Evolutionary conservation across 2,113 vertebrate species (phyloP).

Genomic region (Uropsilus gracilis): DNA sequence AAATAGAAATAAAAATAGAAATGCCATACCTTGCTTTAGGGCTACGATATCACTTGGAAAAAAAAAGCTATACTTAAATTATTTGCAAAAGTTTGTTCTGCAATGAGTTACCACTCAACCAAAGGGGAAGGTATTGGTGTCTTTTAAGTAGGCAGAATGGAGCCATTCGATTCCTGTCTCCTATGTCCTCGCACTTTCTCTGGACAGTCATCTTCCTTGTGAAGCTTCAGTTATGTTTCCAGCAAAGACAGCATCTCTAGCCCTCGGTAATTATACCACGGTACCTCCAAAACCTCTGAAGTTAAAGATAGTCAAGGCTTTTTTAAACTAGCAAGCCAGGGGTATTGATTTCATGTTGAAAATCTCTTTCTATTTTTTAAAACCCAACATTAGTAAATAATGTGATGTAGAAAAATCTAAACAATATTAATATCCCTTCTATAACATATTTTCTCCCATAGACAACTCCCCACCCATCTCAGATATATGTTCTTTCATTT

Average conservation of each 20-base stretch:
- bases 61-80: accelerated
- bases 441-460: not conserved
- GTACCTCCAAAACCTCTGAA: not conserved
- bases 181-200: too few relatives aligned
- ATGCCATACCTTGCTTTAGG: not conserved
- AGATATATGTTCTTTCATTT: not conserved
- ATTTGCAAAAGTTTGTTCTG: not conserved
- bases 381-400: not conserved
- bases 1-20: accelerated
- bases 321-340: not conserved
- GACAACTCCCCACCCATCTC: not conserved
- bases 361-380: not conserved
- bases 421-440: not conserved
- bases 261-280: not conserved
- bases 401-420: not conserved
- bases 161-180: too few relatives aligned
- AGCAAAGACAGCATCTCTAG: not conserved
- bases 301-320: too few relatives aligned
- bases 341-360: not conserved
- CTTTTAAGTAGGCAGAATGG: not conserved
- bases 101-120: not conserved
- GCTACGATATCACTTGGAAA: not conserved
- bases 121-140: not conserved
- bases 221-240: not conserved
- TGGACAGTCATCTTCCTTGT: not conserved